These are phyloP conservation scores for Phacellophora camtschatica DNA, from an alignment of 30 jellyfish, hydroid and myxozoan species.

Conservation along the genomic window DNA sequence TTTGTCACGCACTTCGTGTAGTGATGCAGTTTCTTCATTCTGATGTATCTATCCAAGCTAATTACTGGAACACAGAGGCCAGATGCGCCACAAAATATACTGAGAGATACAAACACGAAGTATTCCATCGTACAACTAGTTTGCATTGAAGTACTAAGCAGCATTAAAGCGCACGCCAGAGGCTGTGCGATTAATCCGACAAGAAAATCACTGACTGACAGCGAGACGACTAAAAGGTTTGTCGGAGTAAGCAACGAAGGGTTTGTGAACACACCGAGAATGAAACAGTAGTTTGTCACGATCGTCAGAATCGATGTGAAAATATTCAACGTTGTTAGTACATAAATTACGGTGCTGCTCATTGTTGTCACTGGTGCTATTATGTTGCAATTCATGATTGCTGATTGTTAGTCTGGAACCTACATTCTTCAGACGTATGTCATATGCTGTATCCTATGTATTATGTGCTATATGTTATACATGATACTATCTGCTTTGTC, in stretches of 20 bases:
- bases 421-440: no score
- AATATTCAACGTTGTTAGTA: slow-evolving; percentile 12
- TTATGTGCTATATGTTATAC: no score
- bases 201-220: slow-evolving; percentile 36
- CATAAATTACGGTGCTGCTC: background rate
- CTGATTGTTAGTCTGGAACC: no score
- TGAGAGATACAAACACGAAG: no score
- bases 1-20: slow-evolving; percentile 39
- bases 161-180: slow-evolving; percentile 17
- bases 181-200: slow-evolving; percentile 62
- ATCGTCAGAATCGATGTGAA: slow-evolving; percentile 21
- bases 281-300: slow-evolving; percentile 26
- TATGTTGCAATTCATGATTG: slow-evolving; percentile 22
- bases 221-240: slow-evolving; percentile 31
- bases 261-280: slow-evolving; percentile 22
- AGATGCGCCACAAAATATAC: slow-evolving; percentile 51
- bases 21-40: slow-evolving; percentile 52
- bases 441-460: no score
- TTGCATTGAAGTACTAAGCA: no score
- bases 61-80: slow-evolving; percentile 57
- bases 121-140: no score
- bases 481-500: no score
- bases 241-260: slow-evolving; percentile 24
- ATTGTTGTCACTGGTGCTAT: slow-evolving; percentile 22
- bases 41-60: slow-evolving; percentile 44